phyloP scores from a whole-genome alignment of 2,888 invertebrate species.

The Toxonevra muliebris region DNA sequence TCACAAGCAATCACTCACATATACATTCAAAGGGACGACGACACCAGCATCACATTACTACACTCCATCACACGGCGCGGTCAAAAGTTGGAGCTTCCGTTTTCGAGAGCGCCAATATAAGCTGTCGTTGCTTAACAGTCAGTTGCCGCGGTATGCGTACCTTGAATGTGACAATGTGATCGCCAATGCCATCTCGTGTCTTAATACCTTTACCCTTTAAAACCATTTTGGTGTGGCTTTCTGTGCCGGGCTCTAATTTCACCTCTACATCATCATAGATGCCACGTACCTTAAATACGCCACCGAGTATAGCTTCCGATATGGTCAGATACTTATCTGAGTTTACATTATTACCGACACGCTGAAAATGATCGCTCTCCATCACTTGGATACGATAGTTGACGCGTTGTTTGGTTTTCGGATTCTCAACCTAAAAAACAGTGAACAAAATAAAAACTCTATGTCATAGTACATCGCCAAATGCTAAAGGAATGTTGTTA shows the following conservation, averaged over 20 bases:
- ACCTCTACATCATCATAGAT: conserved; percentile 55
- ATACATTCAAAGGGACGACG: not conserved
- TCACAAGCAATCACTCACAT: conserved; percentile 26
- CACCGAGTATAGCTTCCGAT: conserved; percentile 59
- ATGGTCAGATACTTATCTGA: conserved; percentile 56
- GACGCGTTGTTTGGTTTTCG: conserved; percentile 52
- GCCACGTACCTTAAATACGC: conserved; percentile 54
- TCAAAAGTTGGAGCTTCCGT: conserved; percentile 56
- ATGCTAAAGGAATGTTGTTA: too few species aligned
- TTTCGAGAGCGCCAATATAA: conserved; percentile 55
- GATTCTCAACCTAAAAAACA: conserved; percentile 46
- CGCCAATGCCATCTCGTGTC: conserved; percentile 47
- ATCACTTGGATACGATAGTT: conserved; percentile 52
- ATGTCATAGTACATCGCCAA: too few species aligned
- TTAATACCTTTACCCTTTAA: conserved; percentile 56
- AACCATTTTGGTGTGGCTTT: conserved; percentile 54
- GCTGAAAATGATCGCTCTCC: conserved; percentile 53
- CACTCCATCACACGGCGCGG: conserved; percentile 17
- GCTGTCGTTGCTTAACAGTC: conserved; percentile 58
- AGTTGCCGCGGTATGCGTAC: conserved; percentile 57
- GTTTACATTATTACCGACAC: conserved; percentile 54
- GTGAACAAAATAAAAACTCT: not conserved
- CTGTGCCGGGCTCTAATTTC: conserved; percentile 56
- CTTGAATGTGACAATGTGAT: conserved; percentile 57
- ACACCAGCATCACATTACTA: not conserved